Evolutionary conservation across 1,140 invertebrate genomes (phyloP).

Genomic region (Drosophila pallidifrons): DNA sequence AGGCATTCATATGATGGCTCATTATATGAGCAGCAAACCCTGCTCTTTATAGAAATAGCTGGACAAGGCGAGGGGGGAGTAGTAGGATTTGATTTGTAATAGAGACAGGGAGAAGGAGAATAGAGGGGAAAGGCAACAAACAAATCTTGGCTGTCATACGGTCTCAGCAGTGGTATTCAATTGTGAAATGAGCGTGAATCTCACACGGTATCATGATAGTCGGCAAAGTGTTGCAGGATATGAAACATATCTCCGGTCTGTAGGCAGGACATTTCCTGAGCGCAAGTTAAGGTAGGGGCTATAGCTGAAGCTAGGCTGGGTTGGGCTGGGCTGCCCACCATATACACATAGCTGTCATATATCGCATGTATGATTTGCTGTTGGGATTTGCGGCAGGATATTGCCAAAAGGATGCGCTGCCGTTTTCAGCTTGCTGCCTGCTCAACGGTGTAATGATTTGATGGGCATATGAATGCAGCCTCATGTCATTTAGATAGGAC

Average conservation of each 20-base stretch:
- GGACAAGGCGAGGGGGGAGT: not conserved
- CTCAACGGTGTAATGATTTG: slow-evolving; percentile 73
- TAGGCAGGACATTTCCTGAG: slow-evolving; percentile 83
- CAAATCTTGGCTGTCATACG: slow-evolving; percentile 76
- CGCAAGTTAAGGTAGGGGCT: slow-evolving; percentile 6
- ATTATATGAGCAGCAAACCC: slow-evolving; percentile 49
- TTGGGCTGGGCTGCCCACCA: slow-evolving; percentile 3
- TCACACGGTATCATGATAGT: slow-evolving; percentile 41
- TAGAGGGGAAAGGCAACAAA: slow-evolving; percentile 43
- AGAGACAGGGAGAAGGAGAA: not conserved
- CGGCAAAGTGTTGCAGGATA: slow-evolving; percentile 73
- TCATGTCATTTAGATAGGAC: slow-evolving; percentile 61
- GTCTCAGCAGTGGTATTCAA: slow-evolving; percentile 58
- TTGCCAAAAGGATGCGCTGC: slow-evolving; percentile 72
- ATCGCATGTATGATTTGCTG: slow-evolving; percentile 59
- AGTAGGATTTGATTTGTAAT: not conserved
- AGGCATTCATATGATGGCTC: slow-evolving; percentile 23
- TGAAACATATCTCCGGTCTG: slow-evolving; percentile 84
- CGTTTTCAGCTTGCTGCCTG: slow-evolving; percentile 14
- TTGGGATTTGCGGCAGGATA: slow-evolving; percentile 70
- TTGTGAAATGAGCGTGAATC: slow-evolving; percentile 52
- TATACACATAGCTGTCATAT: slow-evolving; percentile 73
- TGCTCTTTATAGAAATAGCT: slow-evolving; percentile 26
- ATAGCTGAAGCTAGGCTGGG: no score
- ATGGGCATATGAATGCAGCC: slow-evolving; percentile 77